Base-by-base conservation (phyloP, 2,888 invertebrate species). In the Drosophila greeni region DNA sequence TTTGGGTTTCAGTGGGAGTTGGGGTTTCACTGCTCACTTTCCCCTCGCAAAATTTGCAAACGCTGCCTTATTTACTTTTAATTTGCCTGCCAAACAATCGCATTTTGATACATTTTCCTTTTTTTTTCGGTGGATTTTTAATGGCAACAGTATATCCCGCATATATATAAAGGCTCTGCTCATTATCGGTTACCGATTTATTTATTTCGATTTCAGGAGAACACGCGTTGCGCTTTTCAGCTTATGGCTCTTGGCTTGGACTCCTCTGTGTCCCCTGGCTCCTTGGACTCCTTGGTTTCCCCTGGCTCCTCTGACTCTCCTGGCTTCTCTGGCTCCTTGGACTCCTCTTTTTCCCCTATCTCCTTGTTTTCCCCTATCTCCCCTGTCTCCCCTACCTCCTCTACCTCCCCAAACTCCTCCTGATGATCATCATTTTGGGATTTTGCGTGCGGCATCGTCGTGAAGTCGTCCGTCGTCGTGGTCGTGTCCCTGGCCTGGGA, bases 41-140 rank as follows among this genome's bases (percentile, higher is more conserved):
- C 49, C 20, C 33, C 23, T 29, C 23, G 20, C 20, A 14, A 45
- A 55, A 57, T 75, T 70, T 56, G 29, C 34, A 40, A 51, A 34
- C 62, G 48, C 65, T 75, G 74, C 73, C 78, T 78, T 79, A 81
- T 79, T 79, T 79, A 79, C 79, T 79, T 81, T 78, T 76, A 75
- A 79, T 81, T 79, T 79, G 79, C 79, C 75, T 70, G 70, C 76
- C 66, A 76, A 80, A 80, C 66, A 80, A 56, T 55, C 57, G 48
- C 40, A 56, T 68, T 71, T 45, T 45, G 65, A 66, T 65, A 67
- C 51, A 59, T 59, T 31, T 61, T 49, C 66, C 59, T 70, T 70
- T 42, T 34, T 57, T 70, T 70, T 42, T 34, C n/a, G 57, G 26
- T 47, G 52, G 60, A 65, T 72, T 74, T 80, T 73, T 70, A 76